Percentiles rank a stretch among this genome's conserved stretches.
Evolutionary conservation across 2,888 invertebrate species (phyloP).

Genomic region (Synergus japonicus): DNA sequence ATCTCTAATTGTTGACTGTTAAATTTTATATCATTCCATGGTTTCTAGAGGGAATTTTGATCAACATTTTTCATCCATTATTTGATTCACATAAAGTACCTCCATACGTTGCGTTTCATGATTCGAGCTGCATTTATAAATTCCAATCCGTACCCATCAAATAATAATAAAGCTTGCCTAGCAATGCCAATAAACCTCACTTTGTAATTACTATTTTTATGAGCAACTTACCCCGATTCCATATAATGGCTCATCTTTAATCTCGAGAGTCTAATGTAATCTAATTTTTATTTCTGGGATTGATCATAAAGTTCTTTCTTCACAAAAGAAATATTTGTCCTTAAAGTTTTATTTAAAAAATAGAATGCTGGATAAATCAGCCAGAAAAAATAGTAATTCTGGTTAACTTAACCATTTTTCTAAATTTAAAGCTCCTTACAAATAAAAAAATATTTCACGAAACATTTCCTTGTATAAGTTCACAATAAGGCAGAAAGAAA

Average conservation of each 20-base stretch:
- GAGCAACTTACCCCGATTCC: background rate
- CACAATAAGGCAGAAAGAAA: background rate
- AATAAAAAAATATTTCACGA: conserved; percentile 14
- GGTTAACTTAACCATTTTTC: too few relatives aligned
- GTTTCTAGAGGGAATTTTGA: background rate
- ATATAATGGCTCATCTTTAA: background rate
- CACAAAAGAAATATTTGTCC: too few relatives aligned
- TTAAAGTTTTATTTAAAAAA: too few relatives aligned
- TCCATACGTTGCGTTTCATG: background rate
- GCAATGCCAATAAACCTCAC: background rate
- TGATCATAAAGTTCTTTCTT: background rate
- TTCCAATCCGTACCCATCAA: background rate
- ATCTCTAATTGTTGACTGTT: background rate
- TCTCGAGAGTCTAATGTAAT: too few relatives aligned
- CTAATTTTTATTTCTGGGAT: background rate
- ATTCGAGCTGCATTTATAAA: background rate
- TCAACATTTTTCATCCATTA: background rate
- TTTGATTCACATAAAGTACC: background rate
- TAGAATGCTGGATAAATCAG: too few relatives aligned
- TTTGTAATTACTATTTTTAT: background rate
- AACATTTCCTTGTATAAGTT: conserved; percentile 16
- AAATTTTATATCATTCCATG: background rate
- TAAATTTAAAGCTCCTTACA: background rate
- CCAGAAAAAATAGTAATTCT: too few relatives aligned
- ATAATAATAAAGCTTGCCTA: background rate